Evolutionary conservation across 2,888 invertebrate species (phyloP), one percentile per base, ranked within the genome.

Genomic region (Himalopsyche tibetana): DNA sequence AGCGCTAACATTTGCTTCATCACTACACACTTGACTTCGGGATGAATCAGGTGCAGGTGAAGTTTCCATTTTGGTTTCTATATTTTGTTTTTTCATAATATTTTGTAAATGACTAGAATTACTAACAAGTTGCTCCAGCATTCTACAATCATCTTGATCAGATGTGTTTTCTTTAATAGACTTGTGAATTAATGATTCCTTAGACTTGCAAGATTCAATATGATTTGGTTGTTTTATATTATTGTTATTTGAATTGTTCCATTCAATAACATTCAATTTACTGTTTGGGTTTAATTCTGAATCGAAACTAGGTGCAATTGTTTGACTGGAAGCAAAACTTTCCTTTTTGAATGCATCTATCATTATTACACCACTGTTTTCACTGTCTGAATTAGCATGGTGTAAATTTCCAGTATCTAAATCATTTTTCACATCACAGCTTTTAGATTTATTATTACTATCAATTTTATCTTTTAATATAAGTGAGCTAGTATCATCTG

Each of bases 71-170:
- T 19, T 63, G 63, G 28, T 6, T n/a, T 63, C 28, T 19, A 11
- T 28, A 28, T 19, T 63, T 63, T 63, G 63, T 9, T 63, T 63
- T 19, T 63, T 63, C 63, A 63, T 63, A 2, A 63, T 63, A 63
- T 19, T 28, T 28, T 63, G 63, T 2, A 63, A 19, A 63, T 63
- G 63, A 28, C 63, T 63, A 19, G 63, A 63, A 63, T 63, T 63
- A 63, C 11, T 63, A 19, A 63, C 63, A n/a, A 63, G 63, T 19
- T 63, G 63, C 9, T 63, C 28, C 28, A 63, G 63, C 63, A 63
- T 63, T 63, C 63, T n/a, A 19, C n/a, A 63, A 63, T 19, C 63
- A 19, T 63, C 28, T 63, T 63, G 63, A 63, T 19, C n/a, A 63
- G 63, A 63, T n/a, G 8, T 11, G 5, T 63, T 28, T 63, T 19